phyloP scores from a whole-genome alignment of 2,888 invertebrate genomes.

The Salticus scenicus region DNA sequence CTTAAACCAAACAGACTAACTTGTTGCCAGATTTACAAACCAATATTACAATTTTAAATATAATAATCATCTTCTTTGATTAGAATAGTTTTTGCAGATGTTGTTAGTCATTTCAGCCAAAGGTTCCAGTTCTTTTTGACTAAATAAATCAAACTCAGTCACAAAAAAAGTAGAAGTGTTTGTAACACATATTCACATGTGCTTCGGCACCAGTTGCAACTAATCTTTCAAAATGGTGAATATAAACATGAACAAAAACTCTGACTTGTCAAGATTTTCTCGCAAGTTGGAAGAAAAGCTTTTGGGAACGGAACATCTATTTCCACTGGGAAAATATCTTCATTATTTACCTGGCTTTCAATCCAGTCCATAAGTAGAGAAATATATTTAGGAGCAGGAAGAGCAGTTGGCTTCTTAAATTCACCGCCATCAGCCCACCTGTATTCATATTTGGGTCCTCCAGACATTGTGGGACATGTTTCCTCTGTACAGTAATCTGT shows the following conservation, averaged over 20 bases:
- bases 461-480: conserved; percentile 92
- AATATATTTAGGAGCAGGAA: conserved; percentile 90
- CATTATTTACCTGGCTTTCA: conserved; percentile 91
- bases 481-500: conserved; percentile 88
- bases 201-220: conserved; percentile 90
- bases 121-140: conserved; percentile 89
- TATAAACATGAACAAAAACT: conserved; percentile 95
- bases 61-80: no score
- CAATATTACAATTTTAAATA: no score
- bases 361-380: conserved; percentile 92
- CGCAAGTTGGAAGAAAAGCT: conserved; percentile 85
- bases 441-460: conserved; percentile 85
- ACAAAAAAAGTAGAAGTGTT: conserved; percentile 95
- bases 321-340: conserved; percentile 88
- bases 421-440: conserved; percentile 90
- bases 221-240: conserved; percentile 93
- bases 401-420: conserved; percentile 83
- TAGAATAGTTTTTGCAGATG: no score
- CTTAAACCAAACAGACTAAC: no score
- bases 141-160: conserved; percentile 88
- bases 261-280: conserved; percentile 92
- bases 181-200: conserved; percentile 94
- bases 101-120: no score
- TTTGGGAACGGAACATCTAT: conserved; percentile 92
- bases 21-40: no score